Base-by-base conservation (phyloP, 2,113 vertebrate species). In the Rhinopithecus roxellana region DNA sequence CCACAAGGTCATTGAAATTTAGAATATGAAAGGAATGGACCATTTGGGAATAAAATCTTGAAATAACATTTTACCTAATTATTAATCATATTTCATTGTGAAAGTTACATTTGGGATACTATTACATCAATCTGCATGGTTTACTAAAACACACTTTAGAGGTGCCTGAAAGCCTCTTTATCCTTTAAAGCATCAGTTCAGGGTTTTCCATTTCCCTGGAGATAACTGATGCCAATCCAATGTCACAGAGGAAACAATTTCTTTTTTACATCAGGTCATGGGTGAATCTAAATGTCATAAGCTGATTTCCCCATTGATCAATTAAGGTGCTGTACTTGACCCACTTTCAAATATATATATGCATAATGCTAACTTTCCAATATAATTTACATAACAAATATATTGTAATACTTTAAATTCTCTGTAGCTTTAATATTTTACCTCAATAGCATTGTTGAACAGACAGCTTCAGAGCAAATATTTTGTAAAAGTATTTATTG, bases 21-120 rank as follows among this genome's bases (percentile, higher is more conserved):
- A 94, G 96, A 98, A 93, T 97, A 96, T 69, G 67, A 98, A 98
- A 98, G 75, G 45, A 92, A 97, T 89, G 81, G 59, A 79, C 48
- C 97, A 94, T 95, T 92, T 97, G 96, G 84, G 96, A 97, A 97
- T 98, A 96, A 70, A 97, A 92, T 98, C 92, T 98, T 97, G 97
- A 97, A 94, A 96, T 50, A n/a, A 95, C 75, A 96, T 94, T 86
- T 79, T 35, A 69, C 80, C 48, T 98, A 98, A 91, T 94, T 98
- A 57, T 98, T 97, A 94, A 43, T 67, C 94, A 72, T 91, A 88
- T 97, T 98, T 97, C 23, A 97, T 96, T 96, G 88, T 98, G 96
- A 98, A 98, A 98, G 97, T 98, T 98, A 98, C 82, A 97, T 97
- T 97, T 43, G n/a, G 72, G 97, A 97, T 91, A 84, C 86, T 95